A percentile compares a stretch with the other conserved stretches of the same genome.
phyloP scores from a whole-genome alignment of 2,888 invertebrate species.

The Biston stratarius region DNA sequence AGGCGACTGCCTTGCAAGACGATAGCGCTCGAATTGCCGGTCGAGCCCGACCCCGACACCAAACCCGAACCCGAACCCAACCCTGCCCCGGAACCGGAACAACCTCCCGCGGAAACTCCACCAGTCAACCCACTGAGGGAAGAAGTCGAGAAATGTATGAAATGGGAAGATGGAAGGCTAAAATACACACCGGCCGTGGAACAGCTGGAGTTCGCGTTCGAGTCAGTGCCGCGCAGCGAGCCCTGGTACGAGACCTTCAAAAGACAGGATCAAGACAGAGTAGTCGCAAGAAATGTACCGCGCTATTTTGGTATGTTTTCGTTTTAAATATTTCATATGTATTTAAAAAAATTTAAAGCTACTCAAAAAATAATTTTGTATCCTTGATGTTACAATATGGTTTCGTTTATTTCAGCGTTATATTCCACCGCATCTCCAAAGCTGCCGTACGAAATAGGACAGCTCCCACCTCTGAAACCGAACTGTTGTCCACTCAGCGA shows the following conservation, averaged over 20 bases:
- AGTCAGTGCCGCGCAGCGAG: slow-evolving; percentile 90
- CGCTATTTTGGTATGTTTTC: slow-evolving; percentile 83
- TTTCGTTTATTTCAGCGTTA: slow-evolving; percentile 74
- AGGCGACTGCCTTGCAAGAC: slow-evolving; percentile 42
- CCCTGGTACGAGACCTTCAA: slow-evolving; percentile 93
- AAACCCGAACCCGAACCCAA: slow-evolving; percentile 65
- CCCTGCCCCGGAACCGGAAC: slow-evolving; percentile 61
- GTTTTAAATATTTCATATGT: no score
- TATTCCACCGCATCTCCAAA: slow-evolving; percentile 88
- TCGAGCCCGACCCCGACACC: slow-evolving; percentile 49
- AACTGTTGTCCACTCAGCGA: slow-evolving; percentile 83
- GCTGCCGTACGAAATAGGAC: slow-evolving; percentile 92
- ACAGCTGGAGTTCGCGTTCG: slow-evolving; percentile 91
- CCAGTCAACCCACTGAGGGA: slow-evolving; percentile 63
- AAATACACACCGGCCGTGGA: slow-evolving; percentile 85
- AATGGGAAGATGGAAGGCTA: slow-evolving; percentile 79
- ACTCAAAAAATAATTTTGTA: not conserved
- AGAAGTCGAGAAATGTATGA: slow-evolving; percentile 73
- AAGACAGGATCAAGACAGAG: slow-evolving; percentile 90
- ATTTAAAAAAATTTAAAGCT: not conserved
- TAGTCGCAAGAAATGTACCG: slow-evolving; percentile 87
- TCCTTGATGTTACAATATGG: not conserved
- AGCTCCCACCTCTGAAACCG: slow-evolving; percentile 87
- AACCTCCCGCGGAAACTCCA: not conserved
- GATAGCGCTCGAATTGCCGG: slow-evolving; percentile 42